Evolutionary conservation across 2,888 invertebrate species (phyloP).

Genomic region (Tribolium freemani): DNA sequence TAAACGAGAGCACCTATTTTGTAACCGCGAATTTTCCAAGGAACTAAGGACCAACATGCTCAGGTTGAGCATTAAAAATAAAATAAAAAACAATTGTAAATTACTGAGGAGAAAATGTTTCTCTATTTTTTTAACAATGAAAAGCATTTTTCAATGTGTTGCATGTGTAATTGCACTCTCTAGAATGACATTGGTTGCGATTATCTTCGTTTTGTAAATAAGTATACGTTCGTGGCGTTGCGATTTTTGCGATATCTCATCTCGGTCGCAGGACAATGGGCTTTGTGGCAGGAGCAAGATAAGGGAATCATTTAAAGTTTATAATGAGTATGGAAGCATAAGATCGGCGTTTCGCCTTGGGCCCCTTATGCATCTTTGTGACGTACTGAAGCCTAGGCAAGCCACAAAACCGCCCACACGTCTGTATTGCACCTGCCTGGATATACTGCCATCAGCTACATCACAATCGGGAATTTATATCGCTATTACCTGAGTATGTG

Average conservation of each 20-base stretch:
- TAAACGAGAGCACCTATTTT: conserved; percentile 13
- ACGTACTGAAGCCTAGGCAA: conserved; percentile 31
- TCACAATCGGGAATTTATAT: conserved; percentile 52
- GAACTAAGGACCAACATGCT: too few species aligned
- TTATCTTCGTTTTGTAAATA: too few species aligned
- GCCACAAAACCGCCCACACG: conserved; percentile 42
- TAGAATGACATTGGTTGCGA: too few species aligned
- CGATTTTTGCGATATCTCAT: conserved; percentile 4
- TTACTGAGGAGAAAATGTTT: too few species aligned
- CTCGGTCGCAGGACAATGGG: conserved; percentile 23
- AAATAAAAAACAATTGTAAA: too few species aligned
- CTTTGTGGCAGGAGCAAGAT: conserved; percentile 36
- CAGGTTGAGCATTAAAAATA: too few species aligned
- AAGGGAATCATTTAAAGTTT: conserved; percentile 53
- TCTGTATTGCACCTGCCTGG: conserved; percentile 53
- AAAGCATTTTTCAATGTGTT: too few species aligned
- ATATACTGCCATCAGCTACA: conserved; percentile 38
- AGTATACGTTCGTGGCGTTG: neutral
- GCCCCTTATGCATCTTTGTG: conserved; percentile 44
- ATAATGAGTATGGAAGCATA: conserved; percentile 58
- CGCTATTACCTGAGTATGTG: conserved; percentile 43
- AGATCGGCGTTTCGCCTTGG: conserved; percentile 50
- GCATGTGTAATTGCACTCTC: too few species aligned
- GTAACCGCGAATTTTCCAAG: neutral
- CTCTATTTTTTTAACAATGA: too few species aligned